These are phyloP conservation scores for Microtus pennsylvanicus DNA, from an alignment of 2,113 vertebrate species.

Conservation along the genomic window DNA sequence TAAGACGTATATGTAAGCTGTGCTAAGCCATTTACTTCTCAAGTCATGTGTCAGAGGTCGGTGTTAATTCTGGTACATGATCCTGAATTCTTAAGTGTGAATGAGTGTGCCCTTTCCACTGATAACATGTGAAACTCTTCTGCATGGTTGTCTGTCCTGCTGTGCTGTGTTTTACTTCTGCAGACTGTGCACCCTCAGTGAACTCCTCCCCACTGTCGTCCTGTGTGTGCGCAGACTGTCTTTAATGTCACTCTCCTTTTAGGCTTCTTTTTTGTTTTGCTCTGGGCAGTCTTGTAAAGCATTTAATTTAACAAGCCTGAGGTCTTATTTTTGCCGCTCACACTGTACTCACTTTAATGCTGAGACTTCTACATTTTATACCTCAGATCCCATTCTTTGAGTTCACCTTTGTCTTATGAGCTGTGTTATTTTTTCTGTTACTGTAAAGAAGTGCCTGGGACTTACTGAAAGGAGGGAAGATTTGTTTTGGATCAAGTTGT, in stretches of 20 bases:
- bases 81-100: constrained; percentile 4
- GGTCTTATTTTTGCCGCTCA: background rate
- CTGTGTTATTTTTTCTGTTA: background rate
- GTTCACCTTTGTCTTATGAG: background rate
- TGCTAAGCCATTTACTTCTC: background rate
- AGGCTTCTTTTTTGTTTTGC: background rate
- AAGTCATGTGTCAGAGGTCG: constrained; percentile 38
- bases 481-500: background rate
- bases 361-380: background rate
- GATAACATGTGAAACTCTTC: background rate
- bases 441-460: background rate
- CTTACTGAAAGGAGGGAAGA: background rate
- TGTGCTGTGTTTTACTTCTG: background rate
- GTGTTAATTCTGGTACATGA: constrained; percentile 10
- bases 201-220: background rate
- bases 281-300: background rate
- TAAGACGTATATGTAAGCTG: background rate
- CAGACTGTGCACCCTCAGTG: background rate
- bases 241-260: background rate
- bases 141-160: background rate
- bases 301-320: background rate
- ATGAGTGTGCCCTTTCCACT: constrained; percentile 33
- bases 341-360: background rate
- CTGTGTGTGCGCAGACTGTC: background rate
- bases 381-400: background rate